These are phyloP conservation scores for Triplophysa siluroides DNA, from an alignment of 2,113 vertebrate genomes.

Conservation along the genomic window DNA sequence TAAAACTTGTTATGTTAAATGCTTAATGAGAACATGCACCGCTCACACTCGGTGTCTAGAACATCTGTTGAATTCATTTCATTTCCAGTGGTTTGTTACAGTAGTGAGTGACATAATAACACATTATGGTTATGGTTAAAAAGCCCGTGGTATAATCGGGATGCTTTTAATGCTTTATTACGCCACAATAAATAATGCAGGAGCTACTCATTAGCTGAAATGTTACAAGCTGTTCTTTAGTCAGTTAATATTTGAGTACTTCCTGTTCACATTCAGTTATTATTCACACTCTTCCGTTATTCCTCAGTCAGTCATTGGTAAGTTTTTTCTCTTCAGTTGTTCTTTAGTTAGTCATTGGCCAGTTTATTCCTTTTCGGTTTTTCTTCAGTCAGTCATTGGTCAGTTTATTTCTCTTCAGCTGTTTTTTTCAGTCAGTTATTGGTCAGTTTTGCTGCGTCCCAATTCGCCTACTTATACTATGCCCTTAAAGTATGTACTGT, in stretches of 20 bases:
- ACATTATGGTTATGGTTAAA: not conserved
- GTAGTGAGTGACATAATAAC: not conserved
- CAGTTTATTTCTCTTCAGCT: not conserved
- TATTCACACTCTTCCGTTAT: not conserved
- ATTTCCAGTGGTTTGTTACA: conserved; percentile 11
- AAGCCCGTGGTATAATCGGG: not conserved
- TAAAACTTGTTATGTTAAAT: not conserved
- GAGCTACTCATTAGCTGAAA: not conserved
- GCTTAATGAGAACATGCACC: not conserved
- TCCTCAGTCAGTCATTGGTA: not conserved
- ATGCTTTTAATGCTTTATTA: not conserved
- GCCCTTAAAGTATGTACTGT: too few relatives aligned
- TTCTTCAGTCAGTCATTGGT: not conserved
- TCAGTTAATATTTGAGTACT: too few relatives aligned
- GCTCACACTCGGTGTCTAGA: not conserved
- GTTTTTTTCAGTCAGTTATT: not conserved
- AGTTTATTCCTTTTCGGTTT: not conserved
- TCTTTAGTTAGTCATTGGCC: not conserved
- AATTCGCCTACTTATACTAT: too few relatives aligned
- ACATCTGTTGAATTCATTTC: not conserved
- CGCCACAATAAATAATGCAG: not conserved
- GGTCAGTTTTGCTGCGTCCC: too few relatives aligned
- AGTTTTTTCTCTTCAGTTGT: not conserved
- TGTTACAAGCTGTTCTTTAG: not conserved
- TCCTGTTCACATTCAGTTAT: too few relatives aligned